Base-by-base conservation (phyloP, 2,797 vertebrate genomes). In the Acanthis flammea region DNA sequence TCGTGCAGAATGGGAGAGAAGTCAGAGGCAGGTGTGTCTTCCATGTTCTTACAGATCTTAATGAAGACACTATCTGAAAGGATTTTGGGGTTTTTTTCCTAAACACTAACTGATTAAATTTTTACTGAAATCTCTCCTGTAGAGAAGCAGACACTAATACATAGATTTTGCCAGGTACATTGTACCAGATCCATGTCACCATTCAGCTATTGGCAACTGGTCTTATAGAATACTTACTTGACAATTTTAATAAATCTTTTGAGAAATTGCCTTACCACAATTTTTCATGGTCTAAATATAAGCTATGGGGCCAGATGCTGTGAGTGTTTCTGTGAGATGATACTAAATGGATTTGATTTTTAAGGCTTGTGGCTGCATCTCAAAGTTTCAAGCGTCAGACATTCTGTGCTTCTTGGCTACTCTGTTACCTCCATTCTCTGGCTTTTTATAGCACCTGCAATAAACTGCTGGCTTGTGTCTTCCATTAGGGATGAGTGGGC, bases 101-200 rank as follows among this genome's bases (percentile, higher is more conserved):
- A 67, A 80, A 35, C 6, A 7, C 8, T 50, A 7, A 1, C 2
- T 31, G 14, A 47, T 28, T 61, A 21, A 24, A 12, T 9, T 55
- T 55, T 33, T 58, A 47, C 8, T 35, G n/a, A 84, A 54, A 16
- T 27, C 10, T 48, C 12, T 51, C 7, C 17, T 45, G 1, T 7
- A 53, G 61, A 33, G 24, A 23, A 39, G n/a, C n/a, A 44, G 23
- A 30, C 9, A 30, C 37, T 63, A 68, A 48, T 39, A 27, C 5
- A 14, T 33, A 31, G 12, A 17, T 39, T 83, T 53, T 86, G 16
- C 25, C 21, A 9, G 6, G 7, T 39, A 14, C 9, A 6, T 57
- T 3, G 2, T 57, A 35, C 3, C 3, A 55, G 9, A 30, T 28
- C 28, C 28, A 45, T 1, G 2, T 55, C 61, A 39, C 1, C 10